Conservation (phyloP, 2,888 invertebrate species). For the Opisthograptis luteolata region DNA sequence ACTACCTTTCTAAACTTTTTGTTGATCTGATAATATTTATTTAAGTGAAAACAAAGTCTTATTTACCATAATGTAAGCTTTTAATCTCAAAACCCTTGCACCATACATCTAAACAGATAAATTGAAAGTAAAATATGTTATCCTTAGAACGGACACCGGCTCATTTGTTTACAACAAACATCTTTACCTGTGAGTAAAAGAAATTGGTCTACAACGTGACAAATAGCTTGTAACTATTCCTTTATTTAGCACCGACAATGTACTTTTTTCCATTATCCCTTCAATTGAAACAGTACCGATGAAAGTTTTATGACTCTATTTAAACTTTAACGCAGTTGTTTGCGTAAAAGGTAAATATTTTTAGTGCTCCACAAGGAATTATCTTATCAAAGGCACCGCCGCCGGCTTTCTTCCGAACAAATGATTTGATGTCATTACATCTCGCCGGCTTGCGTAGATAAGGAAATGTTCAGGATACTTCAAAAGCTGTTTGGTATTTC, state of each 20-base stretch:
- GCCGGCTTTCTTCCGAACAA: conserved; percentile 47
- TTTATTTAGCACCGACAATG: conserved; percentile 21
- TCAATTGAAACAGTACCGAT: conserved; percentile 37
- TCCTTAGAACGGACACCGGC: background rate
- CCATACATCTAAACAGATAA: background rate
- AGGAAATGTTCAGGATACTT: conserved; percentile 20
- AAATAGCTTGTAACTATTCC: conserved; percentile 12
- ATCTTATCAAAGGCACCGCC: conserved; percentile 53
- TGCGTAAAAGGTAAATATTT: conserved; percentile 58
- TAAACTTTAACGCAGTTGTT: conserved; percentile 37
- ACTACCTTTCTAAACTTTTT: too few relatives aligned
- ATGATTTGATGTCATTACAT: conserved; percentile 35
- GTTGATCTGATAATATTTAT: too few relatives aligned
- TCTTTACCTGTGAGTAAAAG: conserved; percentile 24
- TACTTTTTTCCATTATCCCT: conserved; percentile 19
- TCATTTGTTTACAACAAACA: conserved; percentile 10
- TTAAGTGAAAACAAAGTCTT: too few relatives aligned
- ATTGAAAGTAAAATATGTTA: background rate
- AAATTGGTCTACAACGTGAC: conserved; percentile 18
- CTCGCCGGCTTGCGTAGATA: conserved; percentile 16
- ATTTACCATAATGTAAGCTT: too few relatives aligned
- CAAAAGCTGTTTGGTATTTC: conserved; percentile 14
- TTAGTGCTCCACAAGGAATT: conserved; percentile 44
- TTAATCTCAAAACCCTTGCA: background rate
- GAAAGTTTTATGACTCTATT: conserved; percentile 51